Evolutionary conservation across 2,888 invertebrate species (phyloP).

Genomic region (Oithona nana): DNA sequence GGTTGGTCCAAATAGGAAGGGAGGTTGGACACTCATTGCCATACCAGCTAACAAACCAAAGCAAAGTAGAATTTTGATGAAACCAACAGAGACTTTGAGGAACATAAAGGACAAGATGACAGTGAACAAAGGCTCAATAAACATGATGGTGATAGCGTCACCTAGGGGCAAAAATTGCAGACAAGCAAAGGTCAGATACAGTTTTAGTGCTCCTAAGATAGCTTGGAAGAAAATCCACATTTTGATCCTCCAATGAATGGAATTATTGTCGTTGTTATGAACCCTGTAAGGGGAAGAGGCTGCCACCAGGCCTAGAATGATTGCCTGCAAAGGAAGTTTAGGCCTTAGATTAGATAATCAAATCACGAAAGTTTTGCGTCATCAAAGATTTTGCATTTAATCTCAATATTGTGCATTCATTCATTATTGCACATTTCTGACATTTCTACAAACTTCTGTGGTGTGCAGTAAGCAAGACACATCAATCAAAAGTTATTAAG

Average conservation of each 20-base stretch:
- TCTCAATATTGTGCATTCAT: neutral
- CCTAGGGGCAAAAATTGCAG: constrained; percentile 9
- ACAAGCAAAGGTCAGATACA: constrained; percentile 4
- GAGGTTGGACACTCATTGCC: constrained; percentile 7
- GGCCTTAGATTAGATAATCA: no score
- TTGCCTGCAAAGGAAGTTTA: neutral
- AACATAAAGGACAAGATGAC: constrained; percentile 5
- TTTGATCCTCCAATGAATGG: neutral
- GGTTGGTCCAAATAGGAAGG: constrained; percentile 6
- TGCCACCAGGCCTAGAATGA: neutral
- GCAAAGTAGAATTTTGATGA: neutral
- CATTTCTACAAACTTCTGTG: no score
- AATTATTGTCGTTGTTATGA: neutral
- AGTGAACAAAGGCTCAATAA: constrained; percentile 13
- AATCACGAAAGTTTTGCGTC: no score
- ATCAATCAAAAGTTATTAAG: no score
- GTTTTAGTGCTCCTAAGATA: neutral
- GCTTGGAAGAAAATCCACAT: neutral
- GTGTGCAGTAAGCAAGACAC: no score
- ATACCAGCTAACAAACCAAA: neutral
- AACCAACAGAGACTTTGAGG: neutral
- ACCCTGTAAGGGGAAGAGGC: neutral
- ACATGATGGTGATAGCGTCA: constrained; percentile 9
- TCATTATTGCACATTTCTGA: neutral
- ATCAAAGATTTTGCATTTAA: no score